Evolutionary conservation across 2,113 vertebrate species (phyloP).

Genomic region (Lophotis ruficrista): DNA sequence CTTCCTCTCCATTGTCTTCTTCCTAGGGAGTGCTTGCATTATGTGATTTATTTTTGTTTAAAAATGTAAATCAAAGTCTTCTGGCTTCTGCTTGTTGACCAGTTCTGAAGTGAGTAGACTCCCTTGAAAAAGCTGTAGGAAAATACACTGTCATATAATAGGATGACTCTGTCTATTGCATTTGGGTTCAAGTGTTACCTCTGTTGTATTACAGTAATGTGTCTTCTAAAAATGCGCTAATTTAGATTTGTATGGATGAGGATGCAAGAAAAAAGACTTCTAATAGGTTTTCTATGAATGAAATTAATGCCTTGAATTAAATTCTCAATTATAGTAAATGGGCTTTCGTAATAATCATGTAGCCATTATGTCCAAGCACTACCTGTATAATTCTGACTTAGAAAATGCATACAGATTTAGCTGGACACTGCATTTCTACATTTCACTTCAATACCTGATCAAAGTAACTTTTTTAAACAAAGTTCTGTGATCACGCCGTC

Average conservation of each 20-base stretch:
- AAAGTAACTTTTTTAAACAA: background rate
- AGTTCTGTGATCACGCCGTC: background rate
- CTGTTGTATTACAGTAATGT: background rate
- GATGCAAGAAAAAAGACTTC: background rate
- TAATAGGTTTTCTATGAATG: background rate
- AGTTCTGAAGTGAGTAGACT: background rate
- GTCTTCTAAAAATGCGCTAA: background rate
- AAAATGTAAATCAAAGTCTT: background rate
- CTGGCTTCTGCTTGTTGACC: background rate
- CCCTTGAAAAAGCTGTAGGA: background rate
- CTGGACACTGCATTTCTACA: background rate
- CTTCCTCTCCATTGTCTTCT: background rate
- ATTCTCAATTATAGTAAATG: constrained; percentile 1
- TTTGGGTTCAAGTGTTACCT: background rate
- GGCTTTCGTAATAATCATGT: background rate
- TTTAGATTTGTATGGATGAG: background rate
- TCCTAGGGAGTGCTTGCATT: background rate
- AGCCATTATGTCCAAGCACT: background rate
- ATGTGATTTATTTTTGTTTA: background rate
- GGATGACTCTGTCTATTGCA: background rate
- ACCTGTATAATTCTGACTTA: background rate
- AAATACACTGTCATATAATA: background rate
- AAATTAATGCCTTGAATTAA: constrained; percentile 16
- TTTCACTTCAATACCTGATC: background rate
- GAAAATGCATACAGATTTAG: background rate